phyloP scores from a whole-genome alignment of 2,797 vertebrate genomes.

The Myiothlypis chrysogaster region DNA sequence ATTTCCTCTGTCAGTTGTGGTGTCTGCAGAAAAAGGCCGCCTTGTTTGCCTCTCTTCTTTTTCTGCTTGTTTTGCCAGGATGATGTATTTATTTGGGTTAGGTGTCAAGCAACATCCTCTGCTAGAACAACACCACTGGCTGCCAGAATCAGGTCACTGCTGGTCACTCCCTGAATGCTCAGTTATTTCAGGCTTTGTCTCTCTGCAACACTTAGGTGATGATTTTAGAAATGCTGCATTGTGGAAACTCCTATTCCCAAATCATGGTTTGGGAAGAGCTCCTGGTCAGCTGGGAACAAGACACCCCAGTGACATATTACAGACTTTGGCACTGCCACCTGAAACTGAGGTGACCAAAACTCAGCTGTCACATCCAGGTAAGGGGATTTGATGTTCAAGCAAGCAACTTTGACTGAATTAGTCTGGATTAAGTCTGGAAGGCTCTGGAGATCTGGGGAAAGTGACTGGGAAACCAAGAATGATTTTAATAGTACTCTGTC shows the following conservation, averaged over 20 bases:
- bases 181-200: background rate
- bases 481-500: background rate
- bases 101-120: background rate
- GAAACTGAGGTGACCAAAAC: background rate
- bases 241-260: background rate
- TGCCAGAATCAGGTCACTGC: background rate
- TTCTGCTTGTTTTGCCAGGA: background rate
- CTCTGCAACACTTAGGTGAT: background rate
- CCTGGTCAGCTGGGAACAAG: background rate
- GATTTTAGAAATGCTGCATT: accelerated
- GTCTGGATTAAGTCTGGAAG: background rate
- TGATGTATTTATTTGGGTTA: constrained; percentile 13
- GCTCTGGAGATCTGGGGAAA: background rate
- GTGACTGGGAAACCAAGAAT: background rate
- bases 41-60: background rate
- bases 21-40: background rate
- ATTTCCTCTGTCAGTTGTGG: background rate
- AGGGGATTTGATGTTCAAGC: background rate
- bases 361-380: background rate
- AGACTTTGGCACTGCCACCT: background rate
- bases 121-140: background rate
- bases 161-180: background rate
- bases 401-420: background rate
- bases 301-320: background rate
- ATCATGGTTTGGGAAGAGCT: background rate